Percentiles rank a stretch among this genome's conserved stretches.
These are phyloP conservation scores for Calcarius lapponicus DNA, from an alignment of 2,797 vertebrate genomes.

Conservation along the genomic window DNA sequence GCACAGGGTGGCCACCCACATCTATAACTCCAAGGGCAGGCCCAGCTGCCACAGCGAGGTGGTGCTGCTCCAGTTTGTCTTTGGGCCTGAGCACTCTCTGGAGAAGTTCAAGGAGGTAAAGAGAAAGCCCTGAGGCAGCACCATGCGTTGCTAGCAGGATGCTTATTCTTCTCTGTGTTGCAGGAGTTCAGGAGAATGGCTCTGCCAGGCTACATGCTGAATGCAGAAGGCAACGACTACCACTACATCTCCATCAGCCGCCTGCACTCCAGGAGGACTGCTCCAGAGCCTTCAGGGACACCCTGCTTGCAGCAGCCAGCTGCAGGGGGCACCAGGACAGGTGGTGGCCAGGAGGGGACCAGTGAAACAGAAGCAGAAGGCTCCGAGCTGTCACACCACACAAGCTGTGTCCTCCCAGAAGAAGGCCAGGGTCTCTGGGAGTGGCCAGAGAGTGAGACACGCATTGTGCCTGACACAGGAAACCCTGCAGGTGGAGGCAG, in stretches of 20 bases:
- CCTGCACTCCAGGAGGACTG: constrained; percentile 73
- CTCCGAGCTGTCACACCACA: neutral
- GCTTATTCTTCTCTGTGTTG: constrained; percentile 37
- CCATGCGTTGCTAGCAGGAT: neutral
- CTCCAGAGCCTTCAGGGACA: neutral
- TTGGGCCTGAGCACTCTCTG: constrained; percentile 93
- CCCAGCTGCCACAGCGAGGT: constrained; percentile 88
- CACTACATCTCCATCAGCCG: constrained; percentile 91
- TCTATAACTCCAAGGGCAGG: constrained; percentile 86
- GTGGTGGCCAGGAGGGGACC: constrained; percentile 44
- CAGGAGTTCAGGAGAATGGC: constrained; percentile 91
- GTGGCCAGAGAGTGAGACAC: constrained; percentile 41
- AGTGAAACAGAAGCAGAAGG: constrained; percentile 45
- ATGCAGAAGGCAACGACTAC: constrained; percentile 86
- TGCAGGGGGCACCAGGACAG: neutral
- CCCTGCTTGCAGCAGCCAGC: constrained; percentile 30
- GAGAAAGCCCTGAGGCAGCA: neutral
- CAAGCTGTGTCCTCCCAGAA: constrained; percentile 23
- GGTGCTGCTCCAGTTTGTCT: constrained; percentile 95
- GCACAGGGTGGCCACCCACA: constrained; percentile 88
- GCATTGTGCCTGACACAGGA: neutral
- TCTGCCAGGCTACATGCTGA: constrained; percentile 88
- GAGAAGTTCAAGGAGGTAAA: constrained; percentile 93
- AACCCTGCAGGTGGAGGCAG: neutral
- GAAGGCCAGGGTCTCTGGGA: constrained; percentile 40